Conservation (phyloP, 2,888 invertebrate genomes). For the Cephus pygmeus region DNA sequence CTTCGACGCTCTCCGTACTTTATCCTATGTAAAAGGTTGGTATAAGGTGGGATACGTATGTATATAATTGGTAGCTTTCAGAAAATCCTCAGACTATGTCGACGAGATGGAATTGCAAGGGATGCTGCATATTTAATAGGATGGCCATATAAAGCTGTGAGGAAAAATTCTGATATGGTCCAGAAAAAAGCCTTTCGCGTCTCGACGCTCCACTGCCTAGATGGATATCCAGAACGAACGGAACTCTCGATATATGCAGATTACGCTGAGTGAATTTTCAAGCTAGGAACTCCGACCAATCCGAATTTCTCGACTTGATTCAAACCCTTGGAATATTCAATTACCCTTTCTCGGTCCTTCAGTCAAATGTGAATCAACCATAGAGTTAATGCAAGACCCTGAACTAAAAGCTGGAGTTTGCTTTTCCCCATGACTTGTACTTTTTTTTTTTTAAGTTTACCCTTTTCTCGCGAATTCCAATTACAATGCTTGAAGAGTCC, state of each 20-base stretch:
- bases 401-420: not conserved
- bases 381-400: not conserved
- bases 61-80: not conserved
- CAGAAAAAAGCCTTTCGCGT: not conserved
- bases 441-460: not conserved
- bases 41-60: not conserved
- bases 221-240: slow-evolving; percentile 15
- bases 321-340: slow-evolving; percentile 47
- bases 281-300: slow-evolving; percentile 14
- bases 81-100: not conserved
- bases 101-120: not conserved
- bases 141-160: not conserved
- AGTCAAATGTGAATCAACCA: slow-evolving; percentile 27
- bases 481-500: not conserved
- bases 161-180: not conserved
- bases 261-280: slow-evolving; percentile 37
- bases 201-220: not conserved
- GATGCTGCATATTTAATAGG: not conserved
- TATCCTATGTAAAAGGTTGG: not conserved
- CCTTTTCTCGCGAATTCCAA: not conserved
- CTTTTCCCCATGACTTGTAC: not conserved
- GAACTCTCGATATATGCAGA: slow-evolving; percentile 58
- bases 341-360: slow-evolving; percentile 32
- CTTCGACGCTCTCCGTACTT: slow-evolving; percentile 1
- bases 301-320: slow-evolving; percentile 17